phyloP scores from a whole-genome alignment of 2,797 vertebrate genomes.

The Arnoldichthys spilopterus region DNA sequence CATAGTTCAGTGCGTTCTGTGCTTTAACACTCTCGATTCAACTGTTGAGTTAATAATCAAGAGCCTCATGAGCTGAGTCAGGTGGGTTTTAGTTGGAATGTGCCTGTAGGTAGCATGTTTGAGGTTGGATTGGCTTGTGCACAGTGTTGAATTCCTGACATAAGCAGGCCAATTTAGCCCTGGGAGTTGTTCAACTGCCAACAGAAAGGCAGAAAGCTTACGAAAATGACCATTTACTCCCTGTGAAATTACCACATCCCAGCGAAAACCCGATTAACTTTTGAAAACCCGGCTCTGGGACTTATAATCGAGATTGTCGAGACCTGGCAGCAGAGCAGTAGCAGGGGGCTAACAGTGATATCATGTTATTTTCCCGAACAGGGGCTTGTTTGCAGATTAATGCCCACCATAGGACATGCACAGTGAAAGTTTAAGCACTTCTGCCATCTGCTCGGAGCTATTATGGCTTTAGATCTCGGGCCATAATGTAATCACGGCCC shows the following conservation, averaged over 20 bases:
- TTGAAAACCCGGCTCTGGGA: not conserved
- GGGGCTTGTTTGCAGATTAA: constrained; percentile 7
- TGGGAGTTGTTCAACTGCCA: not conserved
- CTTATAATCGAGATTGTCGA: constrained; percentile 2
- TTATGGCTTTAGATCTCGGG: not conserved
- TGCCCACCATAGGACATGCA: constrained; percentile 10
- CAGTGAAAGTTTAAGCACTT: not conserved
- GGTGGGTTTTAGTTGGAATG: too few species aligned
- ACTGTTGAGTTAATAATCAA: not conserved
- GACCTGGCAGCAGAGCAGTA: constrained; percentile 19
- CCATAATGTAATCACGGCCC: not conserved
- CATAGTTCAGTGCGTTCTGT: too few species aligned
- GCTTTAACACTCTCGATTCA: not conserved
- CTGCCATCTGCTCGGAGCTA: not conserved
- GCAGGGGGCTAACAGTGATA: constrained; percentile 17
- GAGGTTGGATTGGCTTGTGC: not conserved
- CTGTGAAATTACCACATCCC: not conserved
- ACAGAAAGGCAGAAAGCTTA: not conserved
- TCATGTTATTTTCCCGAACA: constrained; percentile 22
- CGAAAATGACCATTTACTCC: not conserved
- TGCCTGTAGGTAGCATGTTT: not conserved
- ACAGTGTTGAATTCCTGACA: not conserved
- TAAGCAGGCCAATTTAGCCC: not conserved
- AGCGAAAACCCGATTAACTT: not conserved
- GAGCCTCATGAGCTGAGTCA: not conserved